Base-by-base conservation (phyloP, 2,888 invertebrate genomes). In the Aphodius granarius region DNA sequence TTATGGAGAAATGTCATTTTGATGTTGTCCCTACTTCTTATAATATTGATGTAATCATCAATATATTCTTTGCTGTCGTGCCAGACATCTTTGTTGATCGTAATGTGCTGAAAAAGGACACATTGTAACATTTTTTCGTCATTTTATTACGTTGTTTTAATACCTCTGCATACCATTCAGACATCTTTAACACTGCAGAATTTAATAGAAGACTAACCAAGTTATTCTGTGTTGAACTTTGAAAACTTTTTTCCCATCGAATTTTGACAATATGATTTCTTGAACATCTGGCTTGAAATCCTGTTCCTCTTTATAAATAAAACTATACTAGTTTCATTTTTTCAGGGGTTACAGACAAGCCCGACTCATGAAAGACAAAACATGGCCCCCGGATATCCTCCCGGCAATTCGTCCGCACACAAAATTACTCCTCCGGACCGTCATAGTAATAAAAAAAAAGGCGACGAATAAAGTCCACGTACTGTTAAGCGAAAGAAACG, bases 381-480 rank as follows among this genome's bases (percentile, higher is more conserved):
- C 88, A 0, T 95, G 95, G 93, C 95, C 96, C 84, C 88, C 89
- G 22, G 89, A 92, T 77, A 89, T 94, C 21, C 87, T 97, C 81
- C 95, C 97, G 66, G 90, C 92, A 17, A 86, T 91, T 5, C 90
- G 90, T 80, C 88, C 92, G 18, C 94, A 96, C 84, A 87, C 89
- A 64, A 94, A 94, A 85, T 91, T 96, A 80, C 90, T 95, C 78
- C 87, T 97, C 78, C 90, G 96, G 75, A 88, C 97, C 70, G 90
- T 96, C 72, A 92, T 96, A 75, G 92, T 94, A 73, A 94, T 95
- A 73, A 93, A 94, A 80, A 95, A 94, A 85, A 92, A 93, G 84
- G 90, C 93, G 82, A 94, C 94, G 83, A 97, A 97, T 87, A 92
- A 92, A 79, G 90, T 96, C 76, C 94, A 95, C 87, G 91, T 97